Conservation (phyloP, 2,797 vertebrate species). For the Sebastolobus altivelis region DNA sequence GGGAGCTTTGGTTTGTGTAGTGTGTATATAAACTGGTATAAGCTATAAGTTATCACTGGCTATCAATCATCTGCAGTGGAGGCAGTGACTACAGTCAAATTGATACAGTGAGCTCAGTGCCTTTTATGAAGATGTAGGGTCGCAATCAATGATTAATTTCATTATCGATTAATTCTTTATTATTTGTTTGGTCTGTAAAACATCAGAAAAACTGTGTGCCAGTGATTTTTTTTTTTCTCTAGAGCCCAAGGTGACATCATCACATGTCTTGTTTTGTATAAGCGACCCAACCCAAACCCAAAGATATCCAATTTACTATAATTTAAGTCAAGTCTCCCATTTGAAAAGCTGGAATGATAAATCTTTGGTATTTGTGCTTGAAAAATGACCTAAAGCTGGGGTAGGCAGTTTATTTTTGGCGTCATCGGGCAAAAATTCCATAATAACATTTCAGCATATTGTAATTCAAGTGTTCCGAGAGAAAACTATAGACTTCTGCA, state of each 20-base stretch:
- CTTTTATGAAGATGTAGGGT: constrained; percentile 13
- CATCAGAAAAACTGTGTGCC: too few relatives aligned
- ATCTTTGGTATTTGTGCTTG: not conserved
- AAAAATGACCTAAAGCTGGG: not conserved
- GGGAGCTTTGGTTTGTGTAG: not conserved
- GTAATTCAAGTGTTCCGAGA: not conserved
- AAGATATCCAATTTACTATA: not conserved
- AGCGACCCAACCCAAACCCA: not conserved
- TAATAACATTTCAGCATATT: not conserved
- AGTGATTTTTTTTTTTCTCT: too few relatives aligned
- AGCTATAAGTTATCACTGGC: not conserved
- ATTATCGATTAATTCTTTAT: not conserved
- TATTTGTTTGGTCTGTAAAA: not conserved
- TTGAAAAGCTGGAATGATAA: not conserved
- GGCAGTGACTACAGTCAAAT: constrained; percentile 9
- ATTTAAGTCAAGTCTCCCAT: not conserved
- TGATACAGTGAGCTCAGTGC: not conserved
- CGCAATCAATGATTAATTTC: not conserved
- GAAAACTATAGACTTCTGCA: too few relatives aligned
- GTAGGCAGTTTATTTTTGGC: not conserved
- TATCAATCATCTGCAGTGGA: constrained; percentile 4
- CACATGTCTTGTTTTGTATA: too few relatives aligned
- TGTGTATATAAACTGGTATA: not conserved
- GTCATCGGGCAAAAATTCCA: not conserved
- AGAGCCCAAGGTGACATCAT: too few relatives aligned